Evolutionary conservation across 2,888 invertebrate species (phyloP).

Genomic region (Tenthredo livida): DNA sequence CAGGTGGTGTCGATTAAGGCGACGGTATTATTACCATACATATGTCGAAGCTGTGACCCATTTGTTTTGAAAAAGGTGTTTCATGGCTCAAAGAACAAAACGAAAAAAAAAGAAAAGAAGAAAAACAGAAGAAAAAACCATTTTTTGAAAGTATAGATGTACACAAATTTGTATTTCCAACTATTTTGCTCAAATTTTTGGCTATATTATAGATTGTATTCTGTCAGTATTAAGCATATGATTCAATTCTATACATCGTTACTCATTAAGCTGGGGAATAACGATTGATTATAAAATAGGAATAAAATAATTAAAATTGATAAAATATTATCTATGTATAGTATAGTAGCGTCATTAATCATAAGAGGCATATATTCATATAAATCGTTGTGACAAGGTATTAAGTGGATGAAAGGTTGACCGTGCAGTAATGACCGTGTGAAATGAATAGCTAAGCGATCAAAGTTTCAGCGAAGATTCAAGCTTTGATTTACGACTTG

Average conservation of each 20-base stretch:
- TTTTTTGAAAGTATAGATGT: not conserved
- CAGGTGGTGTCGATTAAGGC: slow-evolving; percentile 30
- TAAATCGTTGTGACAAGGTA: not conserved
- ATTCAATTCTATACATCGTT: not conserved
- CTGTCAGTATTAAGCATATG: not conserved
- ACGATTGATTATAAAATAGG: not conserved
- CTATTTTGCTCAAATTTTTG: not conserved
- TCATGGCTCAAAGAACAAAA: not conserved
- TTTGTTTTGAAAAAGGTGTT: not conserved
- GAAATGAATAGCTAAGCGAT: not conserved
- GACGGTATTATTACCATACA: not conserved
- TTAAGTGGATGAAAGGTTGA: not conserved
- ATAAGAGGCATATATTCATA: too few species aligned
- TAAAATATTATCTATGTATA: not conserved
- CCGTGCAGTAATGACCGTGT: not conserved
- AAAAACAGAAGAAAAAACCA: not conserved
- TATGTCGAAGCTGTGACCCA: not conserved
- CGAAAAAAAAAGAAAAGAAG: not conserved
- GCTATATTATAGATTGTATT: not conserved
- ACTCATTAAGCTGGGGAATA: not conserved
- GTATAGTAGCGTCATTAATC: not conserved
- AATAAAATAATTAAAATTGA: not conserved
- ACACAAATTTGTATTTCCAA: not conserved
- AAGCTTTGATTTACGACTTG: not conserved
- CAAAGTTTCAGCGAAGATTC: not conserved